Conservation (phyloP, 1,140 invertebrate species). For the Chrysopa pallens region DNA sequence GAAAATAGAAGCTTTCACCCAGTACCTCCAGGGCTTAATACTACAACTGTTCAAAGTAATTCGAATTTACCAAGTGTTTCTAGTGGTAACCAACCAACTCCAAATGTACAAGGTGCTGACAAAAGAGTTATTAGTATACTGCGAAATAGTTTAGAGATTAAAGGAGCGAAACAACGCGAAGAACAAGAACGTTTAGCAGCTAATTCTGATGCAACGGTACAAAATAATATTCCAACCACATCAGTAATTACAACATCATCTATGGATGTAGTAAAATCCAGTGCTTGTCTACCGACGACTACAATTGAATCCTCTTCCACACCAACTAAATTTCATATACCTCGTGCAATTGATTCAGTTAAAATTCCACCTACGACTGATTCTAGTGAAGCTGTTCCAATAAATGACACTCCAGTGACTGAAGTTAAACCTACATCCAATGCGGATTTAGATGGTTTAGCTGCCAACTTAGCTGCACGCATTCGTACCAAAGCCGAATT, state of each 20-base stretch:
- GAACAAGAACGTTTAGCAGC: conserved; percentile 15
- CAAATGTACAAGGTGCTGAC: conserved; percentile 25
- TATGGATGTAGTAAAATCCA: conserved; percentile 26
- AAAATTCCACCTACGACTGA: background rate
- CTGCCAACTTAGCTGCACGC: conserved; percentile 42
- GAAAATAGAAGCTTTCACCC: background rate
- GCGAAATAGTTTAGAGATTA: conserved; percentile 47
- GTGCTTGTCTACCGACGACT: conserved; percentile 30
- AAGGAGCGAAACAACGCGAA: conserved; percentile 31
- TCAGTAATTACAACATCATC: conserved; percentile 18
- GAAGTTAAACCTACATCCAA: conserved; percentile 1
- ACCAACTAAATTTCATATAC: conserved; percentile 41
- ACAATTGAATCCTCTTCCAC: conserved; percentile 26
- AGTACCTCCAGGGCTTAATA: background rate
- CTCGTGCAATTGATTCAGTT: conserved; percentile 39
- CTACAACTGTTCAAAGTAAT: conserved; percentile 5
- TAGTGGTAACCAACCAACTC: conserved; percentile 4
- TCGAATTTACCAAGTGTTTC: conserved; percentile 10
- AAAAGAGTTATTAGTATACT: conserved; percentile 46
- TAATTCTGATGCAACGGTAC: conserved; percentile 7
- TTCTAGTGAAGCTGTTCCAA: background rate
- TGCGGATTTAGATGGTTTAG: conserved; percentile 28
- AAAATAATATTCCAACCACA: conserved; percentile 4
- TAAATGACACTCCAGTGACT: background rate
- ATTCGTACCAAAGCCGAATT: conserved; percentile 68